These are phyloP conservation scores for Ephydatia muelleri DNA, from an alignment of 37 sponge, comb jelly and placozoan species.

Conservation along the genomic window DNA sequence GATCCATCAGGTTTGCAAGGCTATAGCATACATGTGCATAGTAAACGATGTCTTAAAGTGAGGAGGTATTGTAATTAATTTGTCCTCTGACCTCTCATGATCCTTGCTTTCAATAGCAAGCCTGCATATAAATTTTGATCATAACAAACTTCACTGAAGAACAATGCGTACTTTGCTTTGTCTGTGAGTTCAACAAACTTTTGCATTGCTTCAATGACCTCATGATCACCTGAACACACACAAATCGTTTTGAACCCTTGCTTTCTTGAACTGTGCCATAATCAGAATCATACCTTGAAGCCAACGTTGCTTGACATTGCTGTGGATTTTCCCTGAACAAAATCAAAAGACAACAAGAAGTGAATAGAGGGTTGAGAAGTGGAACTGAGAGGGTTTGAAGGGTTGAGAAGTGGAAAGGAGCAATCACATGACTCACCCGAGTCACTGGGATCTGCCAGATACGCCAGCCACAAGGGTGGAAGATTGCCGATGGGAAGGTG, in stretches of 20 bases:
- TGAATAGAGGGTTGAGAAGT: background rate
- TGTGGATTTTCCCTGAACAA: constrained; percentile 78
- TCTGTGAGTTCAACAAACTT: constrained; percentile 76
- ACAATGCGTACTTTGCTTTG: constrained; percentile 39
- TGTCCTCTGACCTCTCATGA: constrained; percentile 30
- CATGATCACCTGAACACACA: constrained; percentile 59
- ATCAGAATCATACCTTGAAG: constrained; percentile 36
- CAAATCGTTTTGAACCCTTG: no score
- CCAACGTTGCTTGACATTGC: constrained; percentile 78
- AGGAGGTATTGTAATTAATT: background rate
- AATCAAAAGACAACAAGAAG: background rate
- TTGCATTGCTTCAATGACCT: constrained; percentile 74
- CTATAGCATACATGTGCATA: constrained; percentile 19
- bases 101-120: constrained; percentile 64
- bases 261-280: background rate
- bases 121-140: constrained; percentile 14
- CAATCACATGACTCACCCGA: constrained; percentile 53
- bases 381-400: background rate
- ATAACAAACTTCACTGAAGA: background rate
- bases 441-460: constrained; percentile 83
- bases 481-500: constrained; percentile 32
- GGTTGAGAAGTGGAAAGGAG: background rate
- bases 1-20: constrained; percentile 66
- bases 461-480: constrained; percentile 88
- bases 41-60: background rate